A percentile compares a stretch with the other conserved stretches of the same genome.
Evolutionary conservation across 2,113 vertebrate genomes (phyloP).

Genomic region (Struthio camelus): DNA sequence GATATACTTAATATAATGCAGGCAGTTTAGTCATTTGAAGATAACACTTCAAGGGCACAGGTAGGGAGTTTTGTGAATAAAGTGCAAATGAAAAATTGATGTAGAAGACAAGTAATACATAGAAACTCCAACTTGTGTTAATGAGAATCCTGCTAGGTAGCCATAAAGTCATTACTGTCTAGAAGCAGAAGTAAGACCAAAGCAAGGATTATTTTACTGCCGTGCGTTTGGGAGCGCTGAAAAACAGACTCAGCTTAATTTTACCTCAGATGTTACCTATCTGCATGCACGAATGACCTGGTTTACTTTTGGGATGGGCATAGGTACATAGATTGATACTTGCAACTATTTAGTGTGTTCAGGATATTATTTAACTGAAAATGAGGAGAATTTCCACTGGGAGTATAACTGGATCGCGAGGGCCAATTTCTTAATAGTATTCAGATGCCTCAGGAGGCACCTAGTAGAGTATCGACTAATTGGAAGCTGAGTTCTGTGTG

Average conservation of each 20-base stretch:
- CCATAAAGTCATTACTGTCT: constrained; percentile 14
- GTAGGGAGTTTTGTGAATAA: constrained; percentile 38
- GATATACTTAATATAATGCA: neutral
- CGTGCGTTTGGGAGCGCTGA: neutral
- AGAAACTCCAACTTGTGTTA: constrained; percentile 39
- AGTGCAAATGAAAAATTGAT: constrained; percentile 57
- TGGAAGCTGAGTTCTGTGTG: neutral
- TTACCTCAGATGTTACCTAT: neutral
- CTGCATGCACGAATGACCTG: neutral
- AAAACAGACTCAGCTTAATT: neutral
- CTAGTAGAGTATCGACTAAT: neutral
- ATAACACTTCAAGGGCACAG: constrained; percentile 51
- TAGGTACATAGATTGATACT: neutral
- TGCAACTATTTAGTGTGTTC: neutral
- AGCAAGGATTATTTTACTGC: neutral
- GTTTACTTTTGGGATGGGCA: neutral
- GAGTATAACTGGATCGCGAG: neutral
- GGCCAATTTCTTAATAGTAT: neutral
- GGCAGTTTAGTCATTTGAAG: constrained; percentile 14
- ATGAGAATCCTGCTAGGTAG: constrained; percentile 8
- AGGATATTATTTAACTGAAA: neutral
- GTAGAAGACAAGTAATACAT: constrained; percentile 41
- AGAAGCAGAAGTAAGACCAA: neutral
- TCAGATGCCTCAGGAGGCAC: neutral
- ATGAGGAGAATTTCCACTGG: neutral